phyloP scores from a whole-genome alignment of 2,888 invertebrate species.

The Erpobdella octoculata region DNA sequence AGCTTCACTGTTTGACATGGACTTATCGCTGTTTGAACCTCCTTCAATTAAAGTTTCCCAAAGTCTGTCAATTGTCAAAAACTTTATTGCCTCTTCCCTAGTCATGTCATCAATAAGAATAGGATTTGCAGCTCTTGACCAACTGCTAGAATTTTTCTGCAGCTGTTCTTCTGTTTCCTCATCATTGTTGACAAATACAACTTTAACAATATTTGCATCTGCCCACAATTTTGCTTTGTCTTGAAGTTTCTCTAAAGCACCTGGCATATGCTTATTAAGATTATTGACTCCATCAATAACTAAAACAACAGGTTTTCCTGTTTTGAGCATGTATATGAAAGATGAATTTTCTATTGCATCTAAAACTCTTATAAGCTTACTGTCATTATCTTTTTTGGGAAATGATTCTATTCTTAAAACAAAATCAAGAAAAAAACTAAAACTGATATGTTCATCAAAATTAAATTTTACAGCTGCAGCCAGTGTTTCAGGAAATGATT shows the following conservation, averaged over 20 bases:
- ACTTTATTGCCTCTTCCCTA: conserved; percentile 28
- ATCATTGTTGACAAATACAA: conserved; percentile 36
- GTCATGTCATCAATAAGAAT: conserved; percentile 34
- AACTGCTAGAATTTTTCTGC: conserved; percentile 32
- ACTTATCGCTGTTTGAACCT: not conserved
- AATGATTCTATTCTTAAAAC: conserved; percentile 35
- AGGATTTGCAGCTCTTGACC: conserved; percentile 36
- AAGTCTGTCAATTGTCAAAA: conserved; percentile 22
- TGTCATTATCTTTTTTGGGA: conserved; percentile 33
- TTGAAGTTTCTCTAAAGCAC: conserved; percentile 33
- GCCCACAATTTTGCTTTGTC: conserved; percentile 40
- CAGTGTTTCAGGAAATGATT: conserved; percentile 35
- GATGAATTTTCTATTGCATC: conserved; percentile 37
- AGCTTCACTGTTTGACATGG: conserved; percentile 21
- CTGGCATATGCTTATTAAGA: conserved; percentile 28
- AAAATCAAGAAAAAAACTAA: conserved; percentile 34
- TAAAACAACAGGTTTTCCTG: conserved; percentile 35
- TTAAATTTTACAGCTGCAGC: conserved; percentile 35
- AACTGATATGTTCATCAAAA: conserved; percentile 38
- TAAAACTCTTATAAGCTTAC: conserved; percentile 33
- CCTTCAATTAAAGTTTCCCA: conserved; percentile 19
- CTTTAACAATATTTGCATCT: conserved; percentile 37
- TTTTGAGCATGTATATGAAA: conserved; percentile 27
- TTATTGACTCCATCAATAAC: conserved; percentile 36
- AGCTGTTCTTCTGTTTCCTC: conserved; percentile 31